Conservation (phyloP, 2,888 invertebrate genomes). For the Panopea generosa region DNA sequence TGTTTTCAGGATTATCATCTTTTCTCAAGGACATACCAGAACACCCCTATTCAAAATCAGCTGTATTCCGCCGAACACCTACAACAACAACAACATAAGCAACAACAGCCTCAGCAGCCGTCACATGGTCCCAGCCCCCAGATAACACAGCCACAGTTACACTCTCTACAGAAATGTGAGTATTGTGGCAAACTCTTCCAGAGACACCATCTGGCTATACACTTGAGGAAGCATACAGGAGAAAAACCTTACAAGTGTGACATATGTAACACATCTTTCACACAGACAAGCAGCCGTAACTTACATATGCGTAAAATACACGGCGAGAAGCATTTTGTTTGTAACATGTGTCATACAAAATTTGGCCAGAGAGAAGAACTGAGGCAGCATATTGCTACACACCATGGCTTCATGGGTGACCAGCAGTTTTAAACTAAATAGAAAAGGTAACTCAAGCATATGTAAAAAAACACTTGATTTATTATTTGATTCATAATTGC, state of each 20-base stretch:
- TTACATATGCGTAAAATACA: constrained; percentile 10
- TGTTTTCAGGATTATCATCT: too few species aligned
- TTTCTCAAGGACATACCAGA: too few species aligned
- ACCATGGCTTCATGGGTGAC: too few species aligned
- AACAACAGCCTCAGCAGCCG: too few species aligned
- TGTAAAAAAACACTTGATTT: too few species aligned
- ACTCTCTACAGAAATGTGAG: constrained; percentile 1
- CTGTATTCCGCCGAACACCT: too few species aligned
- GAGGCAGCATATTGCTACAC: constrained; percentile 7
- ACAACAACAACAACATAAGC: too few species aligned
- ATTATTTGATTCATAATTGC: too few species aligned
- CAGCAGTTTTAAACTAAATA: too few species aligned
- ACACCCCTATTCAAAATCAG: too few species aligned
- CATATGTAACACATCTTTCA: constrained; percentile 6
- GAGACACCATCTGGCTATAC: not conserved
- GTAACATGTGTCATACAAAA: constrained; percentile 4
- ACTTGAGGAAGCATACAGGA: not conserved
- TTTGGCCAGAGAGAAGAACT: constrained; percentile 4
- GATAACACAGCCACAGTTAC: not conserved
- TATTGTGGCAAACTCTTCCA: constrained; percentile 35
- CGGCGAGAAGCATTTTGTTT: constrained; percentile 18
- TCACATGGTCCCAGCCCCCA: not conserved
- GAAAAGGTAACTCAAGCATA: too few species aligned
- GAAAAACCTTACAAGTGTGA: constrained; percentile 2
- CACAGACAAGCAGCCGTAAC: not conserved